A percentile compares a stretch with the other conserved stretches of the same genome.
phyloP scores from a whole-genome alignment of 2,888 invertebrate species.

The Lomographa bimaculata region DNA sequence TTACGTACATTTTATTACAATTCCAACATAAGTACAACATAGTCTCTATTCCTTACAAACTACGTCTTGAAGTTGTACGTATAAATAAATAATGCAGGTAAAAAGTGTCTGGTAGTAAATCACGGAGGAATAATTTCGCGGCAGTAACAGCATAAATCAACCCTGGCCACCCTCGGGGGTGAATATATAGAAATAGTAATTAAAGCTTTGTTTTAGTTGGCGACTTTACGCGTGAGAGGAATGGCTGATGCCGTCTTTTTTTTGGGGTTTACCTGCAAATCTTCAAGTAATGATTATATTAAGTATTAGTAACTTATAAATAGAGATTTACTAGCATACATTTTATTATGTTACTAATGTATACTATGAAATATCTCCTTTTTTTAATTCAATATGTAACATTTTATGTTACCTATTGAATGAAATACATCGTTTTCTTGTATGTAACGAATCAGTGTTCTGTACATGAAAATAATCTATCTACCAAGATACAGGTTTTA shows the following conservation, averaged over 20 bases:
- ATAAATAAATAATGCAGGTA: conserved; percentile 49
- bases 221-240: conserved; percentile 15
- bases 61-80: conserved; percentile 25
- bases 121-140: conserved; percentile 67
- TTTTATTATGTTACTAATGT: no score
- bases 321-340: no score
- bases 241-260: conserved; percentile 11
- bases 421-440: no score
- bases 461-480: no score
- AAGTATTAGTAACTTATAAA: no score
- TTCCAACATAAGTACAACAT: conserved; percentile 19
- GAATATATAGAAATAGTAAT: conserved; percentile 26
- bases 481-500: no score
- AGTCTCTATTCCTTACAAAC: conserved; percentile 5
- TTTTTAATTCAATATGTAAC: no score
- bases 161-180: conserved; percentile 17
- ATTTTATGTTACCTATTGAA: no score
- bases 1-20: conserved; percentile 9
- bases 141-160: conserved; percentile 35
- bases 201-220: conserved; percentile 29
- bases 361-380: no score
- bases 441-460: no score
- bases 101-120: conserved; percentile 63
- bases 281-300: no score
- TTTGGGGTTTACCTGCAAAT: no score